Evolutionary conservation across 2,888 invertebrate genomes (phyloP), one percentile per base, ranked within the genome.

Genomic region (Phortica okadai): DNA sequence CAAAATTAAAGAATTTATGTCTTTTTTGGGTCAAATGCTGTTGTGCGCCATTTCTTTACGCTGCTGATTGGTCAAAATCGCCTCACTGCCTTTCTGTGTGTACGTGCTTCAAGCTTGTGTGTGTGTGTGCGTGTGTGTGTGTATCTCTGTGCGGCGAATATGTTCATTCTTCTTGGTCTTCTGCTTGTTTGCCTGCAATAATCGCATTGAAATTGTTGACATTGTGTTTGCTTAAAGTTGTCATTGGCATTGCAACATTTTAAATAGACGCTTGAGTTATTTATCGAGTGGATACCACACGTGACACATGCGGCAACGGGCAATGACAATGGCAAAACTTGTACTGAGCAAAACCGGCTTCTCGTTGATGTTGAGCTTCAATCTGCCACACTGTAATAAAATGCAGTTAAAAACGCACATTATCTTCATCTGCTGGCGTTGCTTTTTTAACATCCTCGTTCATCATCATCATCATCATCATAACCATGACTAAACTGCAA

Each of bases 1-100:
- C 54, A 66, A 74, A 74, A 74, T 74, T 74, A 74, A 74, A 74
- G 74, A 74, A 74, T 74, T 74, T 74, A 74, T 74, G 74, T 74
- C 74, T 67, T 74, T 74, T 50, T 54, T 74, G 64, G 74, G 74
- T 66, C 74, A 74, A 66, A 74, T 67, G 74, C 54, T 72, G 54
- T 72, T 16, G 33, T 56, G 56, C 45, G 70, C 25, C 70, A 72
- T 72, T 72, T 72, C 41, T 72, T 54, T 25, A 62, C 62, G 25
- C 45, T 14, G 14, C 56, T 72, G 54, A 33, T 72, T 72, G 70
- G 70, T 14, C 44, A 33, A 14, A 16, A 10, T 21, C 21, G 62
- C 25, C 16, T 62, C 1, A 21, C 21, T 25, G 62, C 21, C 8
- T 33, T 6, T 25, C 21, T 62, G 62, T 62, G 62, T 62, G 62